Percentiles rank a stretch among this genome's conserved stretches.
Conservation (phyloP, 2,113 vertebrate species). For the Rhagologus leucostigma region DNA sequence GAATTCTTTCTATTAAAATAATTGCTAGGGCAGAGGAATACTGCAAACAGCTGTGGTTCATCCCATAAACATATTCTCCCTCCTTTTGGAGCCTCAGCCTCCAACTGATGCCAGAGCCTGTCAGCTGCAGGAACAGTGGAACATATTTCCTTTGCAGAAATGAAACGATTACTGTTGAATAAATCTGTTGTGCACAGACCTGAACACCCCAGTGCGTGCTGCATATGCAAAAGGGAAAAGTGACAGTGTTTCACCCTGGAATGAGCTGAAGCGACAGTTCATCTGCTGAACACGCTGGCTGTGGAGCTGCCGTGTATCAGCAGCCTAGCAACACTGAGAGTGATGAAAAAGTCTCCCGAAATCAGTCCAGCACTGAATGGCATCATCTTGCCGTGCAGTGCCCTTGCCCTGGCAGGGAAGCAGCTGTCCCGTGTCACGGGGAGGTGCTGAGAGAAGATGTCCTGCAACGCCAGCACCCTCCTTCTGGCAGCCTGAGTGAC, state of each 20-base stretch:
- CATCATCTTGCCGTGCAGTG: accelerated
- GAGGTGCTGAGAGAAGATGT: background rate
- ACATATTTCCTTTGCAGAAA: conserved; percentile 30
- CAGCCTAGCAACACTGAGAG: background rate
- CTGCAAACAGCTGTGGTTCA: conserved; percentile 46
- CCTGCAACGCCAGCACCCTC: background rate
- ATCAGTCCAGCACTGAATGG: background rate
- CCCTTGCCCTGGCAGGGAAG: background rate
- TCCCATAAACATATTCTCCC: conserved; percentile 23
- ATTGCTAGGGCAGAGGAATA: conserved; percentile 42
- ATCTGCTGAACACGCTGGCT: background rate
- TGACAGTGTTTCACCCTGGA: background rate
- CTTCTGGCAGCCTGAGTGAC: background rate
- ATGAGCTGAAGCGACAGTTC: background rate
- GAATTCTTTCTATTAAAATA: conserved; percentile 33
- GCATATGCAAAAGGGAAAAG: background rate
- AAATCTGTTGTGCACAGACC: conserved; percentile 24
- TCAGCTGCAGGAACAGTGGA: conserved; percentile 26
- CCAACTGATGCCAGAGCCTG: conserved; percentile 16
- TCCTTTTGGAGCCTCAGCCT: conserved; percentile 19
- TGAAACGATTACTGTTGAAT: background rate
- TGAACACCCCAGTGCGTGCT: background rate
- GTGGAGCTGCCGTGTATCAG: background rate
- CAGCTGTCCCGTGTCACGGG: accelerated
- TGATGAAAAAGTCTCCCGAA: background rate